Evolutionary conservation across 2,113 vertebrate species (phyloP), one percentile per base, ranked within the genome.

Genomic region (Rutilus rutilus): DNA sequence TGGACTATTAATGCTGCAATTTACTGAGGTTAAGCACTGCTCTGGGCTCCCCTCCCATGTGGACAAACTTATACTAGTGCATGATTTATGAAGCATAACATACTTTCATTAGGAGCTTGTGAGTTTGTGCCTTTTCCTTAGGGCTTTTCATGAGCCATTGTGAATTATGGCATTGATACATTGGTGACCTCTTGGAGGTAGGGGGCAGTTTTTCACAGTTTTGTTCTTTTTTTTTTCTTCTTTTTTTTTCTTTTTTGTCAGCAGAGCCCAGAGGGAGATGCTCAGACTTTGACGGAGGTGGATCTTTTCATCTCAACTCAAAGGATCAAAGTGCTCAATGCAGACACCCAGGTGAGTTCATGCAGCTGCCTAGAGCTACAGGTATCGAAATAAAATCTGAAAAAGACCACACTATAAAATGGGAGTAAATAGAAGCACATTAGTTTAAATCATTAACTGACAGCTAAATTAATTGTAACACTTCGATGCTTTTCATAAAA

Each of bases 251-350:
- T 12, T 85, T 10, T 15, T 85, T 85, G 45, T 82, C 87, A 60
- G 21, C 74, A 97, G 96, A 96, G 92, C 73, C 94, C 96, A 0
- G 96, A 97, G 80, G 96, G 95, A n/a, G 96, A 96, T 0, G 89
- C 94, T 21, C 96, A 96, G 91, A 94, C 94, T 0, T 91, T 97
- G 93, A 96, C 96, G 0, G 96, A 97, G 91, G 96, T 97, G 82
- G 96, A 97, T 85, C 93, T 97, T 42, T 97, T 97, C 91, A 97
- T 97, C 89, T 97, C 96, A 60, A 97, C 96, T 0, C 96, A 97
- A 91, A 95, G 96, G 93, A 97, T 97, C 89, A 97, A 97, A 92
- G 96, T 97, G 87, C 90, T 97, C 87, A 97, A 97, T 76, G 96
- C 96, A 5, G 96, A 97, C 91, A 95, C 96, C 0, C 96, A 97